Evolutionary conservation across 2,888 invertebrate species (phyloP).

Genomic region (Lamellibrachia columna): DNA sequence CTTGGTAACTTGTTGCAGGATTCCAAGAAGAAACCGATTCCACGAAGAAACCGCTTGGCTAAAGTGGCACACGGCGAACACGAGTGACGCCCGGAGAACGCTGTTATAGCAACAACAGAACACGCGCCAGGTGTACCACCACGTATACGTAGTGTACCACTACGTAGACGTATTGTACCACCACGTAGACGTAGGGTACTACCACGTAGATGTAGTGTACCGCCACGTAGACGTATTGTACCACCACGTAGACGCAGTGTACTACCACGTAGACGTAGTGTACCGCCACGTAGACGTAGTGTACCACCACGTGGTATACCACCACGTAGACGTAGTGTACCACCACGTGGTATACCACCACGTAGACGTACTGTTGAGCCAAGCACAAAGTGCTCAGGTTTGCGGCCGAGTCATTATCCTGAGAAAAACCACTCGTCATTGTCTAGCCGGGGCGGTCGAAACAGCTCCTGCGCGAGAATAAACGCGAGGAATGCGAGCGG

Average conservation of each 20-base stretch:
- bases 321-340: no score
- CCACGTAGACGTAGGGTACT: no score
- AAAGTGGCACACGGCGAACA: no score
- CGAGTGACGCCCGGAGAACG: no score
- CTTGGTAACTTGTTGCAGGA: not conserved
- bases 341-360: not conserved
- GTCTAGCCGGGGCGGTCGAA: not conserved
- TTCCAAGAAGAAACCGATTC: not conserved
- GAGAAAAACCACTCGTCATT: not conserved
- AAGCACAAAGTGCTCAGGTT: not conserved
- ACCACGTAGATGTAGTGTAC: not conserved
- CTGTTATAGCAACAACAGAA: not conserved
- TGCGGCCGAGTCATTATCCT: not conserved
- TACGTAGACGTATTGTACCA: no score
- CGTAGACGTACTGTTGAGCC: not conserved
- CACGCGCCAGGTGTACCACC: not conserved
- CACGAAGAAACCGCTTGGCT: not conserved
- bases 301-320: no score
- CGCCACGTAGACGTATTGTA: not conserved
- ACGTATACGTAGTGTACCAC: not conserved
- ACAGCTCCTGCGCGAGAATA: not conserved
- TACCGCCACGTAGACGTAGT: not conserved
- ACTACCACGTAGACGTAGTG: no score
- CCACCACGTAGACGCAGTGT: no score
- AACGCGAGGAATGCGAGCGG: not conserved